These are phyloP conservation scores for Rhynchophorus ferrugineus DNA, from an alignment of 1,140 invertebrate species.

Conservation along the genomic window DNA sequence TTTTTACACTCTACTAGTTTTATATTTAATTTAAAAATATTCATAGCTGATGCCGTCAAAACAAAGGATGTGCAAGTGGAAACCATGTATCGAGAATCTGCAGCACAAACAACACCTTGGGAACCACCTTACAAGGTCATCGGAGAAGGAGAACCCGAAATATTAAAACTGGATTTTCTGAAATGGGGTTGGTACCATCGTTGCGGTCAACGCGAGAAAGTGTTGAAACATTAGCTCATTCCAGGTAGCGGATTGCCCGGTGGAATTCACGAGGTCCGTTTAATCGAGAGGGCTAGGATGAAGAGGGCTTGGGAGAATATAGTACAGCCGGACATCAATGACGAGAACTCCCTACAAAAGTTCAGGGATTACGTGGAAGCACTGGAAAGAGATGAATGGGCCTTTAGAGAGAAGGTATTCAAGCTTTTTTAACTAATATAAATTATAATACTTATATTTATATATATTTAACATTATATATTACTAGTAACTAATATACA, in stretches of 20 bases:
- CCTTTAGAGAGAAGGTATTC: slow-evolving; percentile 52
- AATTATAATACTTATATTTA: neutral
- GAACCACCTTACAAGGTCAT: slow-evolving; percentile 52
- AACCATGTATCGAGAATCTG: slow-evolving; percentile 67
- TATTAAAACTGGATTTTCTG: slow-evolving; percentile 54
- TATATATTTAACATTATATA: no score
- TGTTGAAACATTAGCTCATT: slow-evolving; percentile 1
- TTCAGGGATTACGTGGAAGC: slow-evolving; percentile 50
- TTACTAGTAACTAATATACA: no score
- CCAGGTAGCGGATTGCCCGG: slow-evolving; percentile 49
- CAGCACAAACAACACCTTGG: slow-evolving; percentile 71
- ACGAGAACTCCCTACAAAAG: slow-evolving; percentile 44
- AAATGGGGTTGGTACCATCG: slow-evolving; percentile 51
- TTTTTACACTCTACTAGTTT: no score
- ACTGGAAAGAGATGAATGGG: slow-evolving; percentile 59
- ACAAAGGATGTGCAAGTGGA: slow-evolving; percentile 41
- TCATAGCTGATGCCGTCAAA: slow-evolving; percentile 1
- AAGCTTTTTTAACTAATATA: neutral
- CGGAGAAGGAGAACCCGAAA: slow-evolving; percentile 47
- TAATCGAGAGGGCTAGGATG: slow-evolving; percentile 54
- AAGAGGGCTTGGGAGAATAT: slow-evolving; percentile 51
- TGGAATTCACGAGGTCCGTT: slow-evolving; percentile 53
- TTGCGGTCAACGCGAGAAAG: no score
- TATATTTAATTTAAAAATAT: no score
- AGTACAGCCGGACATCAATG: slow-evolving; percentile 33